Conservation (phyloP, 1,140 invertebrate genomes). For the Penaeus indicus region DNA sequence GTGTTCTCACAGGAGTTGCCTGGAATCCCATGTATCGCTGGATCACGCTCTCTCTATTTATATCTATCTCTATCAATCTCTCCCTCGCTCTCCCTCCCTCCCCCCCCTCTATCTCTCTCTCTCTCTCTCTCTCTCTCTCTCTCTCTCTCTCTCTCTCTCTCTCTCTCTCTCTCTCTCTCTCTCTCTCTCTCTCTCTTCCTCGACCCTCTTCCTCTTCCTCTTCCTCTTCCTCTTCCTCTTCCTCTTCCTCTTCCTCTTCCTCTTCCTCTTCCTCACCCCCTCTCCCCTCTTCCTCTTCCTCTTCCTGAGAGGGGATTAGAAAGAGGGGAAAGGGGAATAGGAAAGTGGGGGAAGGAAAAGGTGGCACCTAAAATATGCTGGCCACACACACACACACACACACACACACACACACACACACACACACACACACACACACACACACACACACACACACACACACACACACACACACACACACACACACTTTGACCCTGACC, state of each 20-base stretch:
- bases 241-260: too few species aligned
- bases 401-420: conserved; percentile 25
- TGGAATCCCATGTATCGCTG: neutral
- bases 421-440: neutral
- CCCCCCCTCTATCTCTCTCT: too few species aligned
- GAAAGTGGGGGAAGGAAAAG: neutral
- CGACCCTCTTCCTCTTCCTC: neutral
- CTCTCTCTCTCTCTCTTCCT: too few species aligned
- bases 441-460: neutral
- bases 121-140: too few species aligned
- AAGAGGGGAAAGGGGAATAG: too few species aligned
- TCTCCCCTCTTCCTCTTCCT: conserved; percentile 16
- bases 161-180: neutral
- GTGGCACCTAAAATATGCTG: neutral
- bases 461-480: too few species aligned
- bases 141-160: too few species aligned
- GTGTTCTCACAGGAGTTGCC: neutral
- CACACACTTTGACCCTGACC: neutral
- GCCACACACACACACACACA: conserved; percentile 18
- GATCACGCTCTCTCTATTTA: conserved; percentile 27
- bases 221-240: conserved; percentile 27
- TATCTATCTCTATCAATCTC: conserved; percentile 12
- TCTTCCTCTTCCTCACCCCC: too few species aligned
- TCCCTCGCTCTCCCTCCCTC: too few species aligned
- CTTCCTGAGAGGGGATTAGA: neutral